phyloP scores from a whole-genome alignment of 2,797 vertebrate species.

The Aplochiton taeniatus region DNA sequence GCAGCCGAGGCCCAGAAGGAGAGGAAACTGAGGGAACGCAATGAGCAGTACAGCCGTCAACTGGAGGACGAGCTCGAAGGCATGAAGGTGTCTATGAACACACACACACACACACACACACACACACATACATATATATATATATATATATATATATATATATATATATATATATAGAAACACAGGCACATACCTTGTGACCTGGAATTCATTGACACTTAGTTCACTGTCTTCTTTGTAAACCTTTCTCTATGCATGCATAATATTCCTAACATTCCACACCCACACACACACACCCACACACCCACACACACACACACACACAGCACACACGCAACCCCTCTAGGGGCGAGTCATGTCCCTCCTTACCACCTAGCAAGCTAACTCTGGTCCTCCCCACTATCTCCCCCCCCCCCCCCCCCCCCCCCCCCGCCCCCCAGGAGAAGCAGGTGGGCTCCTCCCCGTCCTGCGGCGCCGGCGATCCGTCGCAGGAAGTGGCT shows the following conservation, averaged over 20 bases:
- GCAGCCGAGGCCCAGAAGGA: conserved; percentile 91
- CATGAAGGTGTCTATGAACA: conserved; percentile 82
- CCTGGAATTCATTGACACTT: too few species aligned
- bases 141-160: neutral
- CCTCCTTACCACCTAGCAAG: too few species aligned
- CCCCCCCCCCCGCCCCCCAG: conserved; percentile 53
- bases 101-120: conserved; percentile 11
- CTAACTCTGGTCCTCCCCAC: neutral
- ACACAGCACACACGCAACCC: neutral
- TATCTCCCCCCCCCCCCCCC: neutral
- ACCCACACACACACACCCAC: neutral
- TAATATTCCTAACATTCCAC: too few species aligned
- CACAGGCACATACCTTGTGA: too few species aligned
- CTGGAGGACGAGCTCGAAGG: conserved; percentile 93
- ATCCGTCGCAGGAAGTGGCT: conserved; percentile 90
- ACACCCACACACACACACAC: conserved; percentile 7
- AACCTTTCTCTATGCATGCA: too few species aligned
- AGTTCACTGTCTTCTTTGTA: too few species aligned
- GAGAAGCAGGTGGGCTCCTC: conserved; percentile 87
- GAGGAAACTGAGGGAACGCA: conserved; percentile 91
- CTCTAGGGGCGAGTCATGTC: too few species aligned
- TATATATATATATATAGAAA: neutral
- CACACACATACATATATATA: neutral
- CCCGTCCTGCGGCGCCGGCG: conserved; percentile 77
- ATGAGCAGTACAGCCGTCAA: conserved; percentile 91